Base-by-base conservation (phyloP, 1,140 invertebrate species). In the Linepithema humile region DNA sequence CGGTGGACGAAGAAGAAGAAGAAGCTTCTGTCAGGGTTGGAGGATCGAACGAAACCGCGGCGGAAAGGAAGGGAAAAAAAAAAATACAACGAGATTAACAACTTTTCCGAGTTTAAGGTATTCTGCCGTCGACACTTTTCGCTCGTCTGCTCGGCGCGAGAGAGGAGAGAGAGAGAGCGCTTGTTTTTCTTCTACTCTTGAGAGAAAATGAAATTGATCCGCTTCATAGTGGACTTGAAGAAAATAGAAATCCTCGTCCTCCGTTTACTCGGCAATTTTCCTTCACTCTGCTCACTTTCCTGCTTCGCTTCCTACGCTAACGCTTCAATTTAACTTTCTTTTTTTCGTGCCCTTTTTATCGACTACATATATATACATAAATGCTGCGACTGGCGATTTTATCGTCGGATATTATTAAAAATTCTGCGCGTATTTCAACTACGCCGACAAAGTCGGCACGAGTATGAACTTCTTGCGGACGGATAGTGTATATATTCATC, bases 41-140 rank as follows among this genome's bases (percentile, higher is more conserved):
- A 65, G 72, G 60, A 77, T 75, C 72, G 60, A 83, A 75, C 82
- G 72, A 50, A 53, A 75, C 64, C 82, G 43, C 82, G 59, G 23
- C 73, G 59, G 29, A 45, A 62, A 64, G 59, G 29, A 77, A 23
- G 38, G 3, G 20, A 59, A 60, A 80, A 59, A 67, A 80, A 69
- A 53, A 59, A 67, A 32, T n/a, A 40, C 74, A 80, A 84, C 53
- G 64, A 84, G 83, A 84, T 80, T 84, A 84, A 80, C 83, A 80
- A 84, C 50, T 84, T 84, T 80, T 53, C 50, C 29, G 74, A 80
- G 74, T 59, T 84, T 80, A 80, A 84, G 64, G 75, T 69, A 84
- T 80, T 80, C 83, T 65, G 32, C 74, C 32, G 65, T 84, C 83
- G 75, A 60, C 62, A 80, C 62, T 80, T 80, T 80, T 84, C 82